Percentiles rank a stretch among this genome's conserved stretches.
phyloP scores from a whole-genome alignment of 2,113 vertebrate species.

The Stictonetta naevosa region DNA sequence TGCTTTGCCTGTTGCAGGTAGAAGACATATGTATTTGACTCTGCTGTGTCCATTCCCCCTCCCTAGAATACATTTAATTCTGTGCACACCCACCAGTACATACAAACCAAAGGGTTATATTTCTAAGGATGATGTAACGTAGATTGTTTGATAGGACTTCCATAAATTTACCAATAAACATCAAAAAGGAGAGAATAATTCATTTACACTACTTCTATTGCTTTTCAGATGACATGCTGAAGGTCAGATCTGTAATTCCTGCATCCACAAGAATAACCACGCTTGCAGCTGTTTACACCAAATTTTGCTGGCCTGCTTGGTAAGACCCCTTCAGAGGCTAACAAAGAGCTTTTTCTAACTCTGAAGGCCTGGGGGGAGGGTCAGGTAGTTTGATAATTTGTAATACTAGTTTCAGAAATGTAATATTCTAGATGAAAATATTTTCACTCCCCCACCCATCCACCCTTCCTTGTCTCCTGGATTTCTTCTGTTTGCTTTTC shows the following conservation, averaged over 20 bases:
- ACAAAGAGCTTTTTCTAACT: background rate
- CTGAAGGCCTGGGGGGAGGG: background rate
- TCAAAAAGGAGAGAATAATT: background rate
- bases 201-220: background rate
- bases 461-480: background rate
- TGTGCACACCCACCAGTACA: background rate
- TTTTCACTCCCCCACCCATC: background rate
- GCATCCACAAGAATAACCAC: background rate
- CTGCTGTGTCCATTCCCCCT: background rate
- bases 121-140: background rate
- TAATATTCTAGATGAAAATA: background rate
- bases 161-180: background rate
- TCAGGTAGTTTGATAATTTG: background rate
- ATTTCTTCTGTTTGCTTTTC: conserved; percentile 60
- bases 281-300: background rate
- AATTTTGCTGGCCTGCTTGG: background rate
- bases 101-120: background rate
- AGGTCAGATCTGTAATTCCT: background rate
- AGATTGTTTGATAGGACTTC: background rate
- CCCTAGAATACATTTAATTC: background rate
- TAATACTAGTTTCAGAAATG: background rate
- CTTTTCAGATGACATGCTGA: background rate
- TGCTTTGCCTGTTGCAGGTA: background rate
- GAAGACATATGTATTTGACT: background rate
- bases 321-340: background rate